These are phyloP conservation scores for Eilema caniola DNA, from an alignment of 2,888 invertebrate genomes.

Conservation along the genomic window DNA sequence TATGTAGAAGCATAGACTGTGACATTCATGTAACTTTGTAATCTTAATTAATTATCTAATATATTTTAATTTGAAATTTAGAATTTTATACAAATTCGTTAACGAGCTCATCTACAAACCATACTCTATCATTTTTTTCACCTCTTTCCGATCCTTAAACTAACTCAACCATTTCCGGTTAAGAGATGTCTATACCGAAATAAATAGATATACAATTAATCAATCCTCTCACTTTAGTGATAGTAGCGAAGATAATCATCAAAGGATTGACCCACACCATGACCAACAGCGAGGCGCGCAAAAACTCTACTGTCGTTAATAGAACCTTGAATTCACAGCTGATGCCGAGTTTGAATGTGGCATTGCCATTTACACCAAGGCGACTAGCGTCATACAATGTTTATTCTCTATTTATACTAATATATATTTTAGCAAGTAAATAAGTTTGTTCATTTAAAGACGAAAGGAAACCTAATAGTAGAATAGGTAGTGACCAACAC, in stretches of 20 bases:
- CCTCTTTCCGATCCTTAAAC: background rate
- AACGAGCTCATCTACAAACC: background rate
- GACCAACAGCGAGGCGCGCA: conserved; percentile 15
- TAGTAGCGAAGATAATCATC: conserved; percentile 24
- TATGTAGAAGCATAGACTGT: background rate
- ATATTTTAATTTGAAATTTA: background rate
- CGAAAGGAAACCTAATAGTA: background rate
- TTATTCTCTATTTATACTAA: background rate
- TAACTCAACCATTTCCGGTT: background rate
- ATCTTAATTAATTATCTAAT: too few relatives aligned
- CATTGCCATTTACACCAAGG: conserved; percentile 63
- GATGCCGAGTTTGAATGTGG: conserved; percentile 56
- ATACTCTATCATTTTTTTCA: too few relatives aligned
- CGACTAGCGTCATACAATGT: conserved; percentile 43
- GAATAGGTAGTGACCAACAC: background rate
- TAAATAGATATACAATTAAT: background rate
- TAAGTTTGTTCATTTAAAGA: background rate
- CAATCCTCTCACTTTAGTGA: conserved; percentile 30
- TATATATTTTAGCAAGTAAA: background rate
- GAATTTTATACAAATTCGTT: background rate
- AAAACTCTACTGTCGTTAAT: conserved; percentile 54
- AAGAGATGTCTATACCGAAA: background rate
- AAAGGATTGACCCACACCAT: conserved; percentile 28
- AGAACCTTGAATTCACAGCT: conserved; percentile 61
- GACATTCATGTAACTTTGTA: too few relatives aligned